These are phyloP conservation scores for Neodiprion lecontei DNA, from an alignment of 1,140 invertebrate genomes.

Conservation along the genomic window DNA sequence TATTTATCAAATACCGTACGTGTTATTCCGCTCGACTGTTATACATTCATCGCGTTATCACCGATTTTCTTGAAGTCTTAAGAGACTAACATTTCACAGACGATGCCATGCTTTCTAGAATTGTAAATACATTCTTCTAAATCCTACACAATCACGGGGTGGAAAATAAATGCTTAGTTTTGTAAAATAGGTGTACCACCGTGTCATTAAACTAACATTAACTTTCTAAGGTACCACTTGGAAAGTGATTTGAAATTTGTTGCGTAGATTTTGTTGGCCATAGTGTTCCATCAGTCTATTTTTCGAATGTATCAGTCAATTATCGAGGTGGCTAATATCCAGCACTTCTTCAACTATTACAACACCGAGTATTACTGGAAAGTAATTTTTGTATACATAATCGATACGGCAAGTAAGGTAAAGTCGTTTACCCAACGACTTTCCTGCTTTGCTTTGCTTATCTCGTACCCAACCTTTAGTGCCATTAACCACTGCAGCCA, in stretches of 20 bases:
- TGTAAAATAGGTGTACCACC: background rate
- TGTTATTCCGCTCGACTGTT: background rate
- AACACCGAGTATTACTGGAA: background rate
- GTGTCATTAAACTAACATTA: background rate
- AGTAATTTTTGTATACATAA: background rate
- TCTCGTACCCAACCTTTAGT: background rate
- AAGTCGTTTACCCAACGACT: constrained; percentile 1
- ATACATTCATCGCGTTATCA: background rate
- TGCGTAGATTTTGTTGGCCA: background rate
- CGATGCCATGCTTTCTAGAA: background rate
- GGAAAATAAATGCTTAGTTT: background rate
- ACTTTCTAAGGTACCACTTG: too few species aligned
- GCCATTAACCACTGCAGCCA: background rate
- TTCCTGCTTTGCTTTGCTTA: background rate
- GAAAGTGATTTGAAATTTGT: too few species aligned
- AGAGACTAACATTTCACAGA: background rate
- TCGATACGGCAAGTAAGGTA: background rate
- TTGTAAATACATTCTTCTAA: background rate
- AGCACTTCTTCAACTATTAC: background rate
- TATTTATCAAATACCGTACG: background rate
- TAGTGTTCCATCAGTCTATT: background rate
- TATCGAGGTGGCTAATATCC: background rate
- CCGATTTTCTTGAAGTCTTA: background rate
- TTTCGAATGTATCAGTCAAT: background rate
- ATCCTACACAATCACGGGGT: background rate